Evolutionary conservation across 2,888 invertebrate species (phyloP), one percentile per base, ranked within the genome.

Genomic region (Tenthredo livida): DNA sequence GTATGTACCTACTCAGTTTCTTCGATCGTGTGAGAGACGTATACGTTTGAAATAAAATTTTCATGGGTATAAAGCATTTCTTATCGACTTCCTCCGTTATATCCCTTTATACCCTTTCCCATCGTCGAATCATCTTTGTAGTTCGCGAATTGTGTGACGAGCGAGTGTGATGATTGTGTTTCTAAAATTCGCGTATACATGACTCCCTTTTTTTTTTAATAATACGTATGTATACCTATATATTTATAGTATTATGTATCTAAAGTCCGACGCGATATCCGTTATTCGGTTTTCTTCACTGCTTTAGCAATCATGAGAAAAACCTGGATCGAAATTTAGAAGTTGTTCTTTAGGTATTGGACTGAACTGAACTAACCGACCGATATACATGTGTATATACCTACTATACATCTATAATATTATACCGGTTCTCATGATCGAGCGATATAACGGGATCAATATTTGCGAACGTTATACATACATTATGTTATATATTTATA

Each of bases 401-500:
- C 37, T 61, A 61, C 9, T 12, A 61, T 58, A 58, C 21, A 58
- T 47, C 2, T 12, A n/a, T n/a, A n/a, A n/a, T 54, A 54, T 54
- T n/a, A 17, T 67, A 67, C 10, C 40, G 21, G 72, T 73, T 73
- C 40, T 21, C 9, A 21, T 7, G 37, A 21, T 21, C 47, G 21
- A 61, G n/a, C 43, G 25, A 33, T 33, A 73, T 73, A 73, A 73
- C 72, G 72, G 72, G 72, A 73, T 73, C 72, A 25, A 73, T 43
- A 43, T 43, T 73, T 33, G 33, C 33, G 33, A 67, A 67, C 67
- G 33, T 17, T 61, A 29, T 61, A n/a, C n/a, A 25, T 61, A 54
- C n/a, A 54, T 50, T 50, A 50, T 17, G 5, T 67, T 33, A 33
- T 67, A 67, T 67, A 67, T 33, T 4, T 4, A 15, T 67, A n/a